These are phyloP conservation scores for Nomia melanderi DNA, from an alignment of 1,140 invertebrate species.

Conservation along the genomic window DNA sequence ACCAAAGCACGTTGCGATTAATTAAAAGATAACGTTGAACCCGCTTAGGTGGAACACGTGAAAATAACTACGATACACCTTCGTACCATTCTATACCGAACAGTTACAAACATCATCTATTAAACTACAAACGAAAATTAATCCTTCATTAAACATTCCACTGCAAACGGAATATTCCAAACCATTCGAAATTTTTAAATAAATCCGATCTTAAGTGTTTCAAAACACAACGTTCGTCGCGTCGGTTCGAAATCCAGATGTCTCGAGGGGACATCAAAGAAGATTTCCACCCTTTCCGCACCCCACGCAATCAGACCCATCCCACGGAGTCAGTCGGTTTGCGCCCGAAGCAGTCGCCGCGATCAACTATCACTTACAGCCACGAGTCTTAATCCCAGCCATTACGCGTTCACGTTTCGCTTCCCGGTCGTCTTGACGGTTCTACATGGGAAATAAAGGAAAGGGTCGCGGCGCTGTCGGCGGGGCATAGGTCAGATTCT, in stretches of 20 bases:
- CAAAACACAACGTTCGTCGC: no score
- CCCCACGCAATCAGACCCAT: no score
- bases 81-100: no score
- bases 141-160: no score
- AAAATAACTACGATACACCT: neutral
- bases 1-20: neutral
- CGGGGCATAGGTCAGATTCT: conserved; percentile 44
- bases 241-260: no score
- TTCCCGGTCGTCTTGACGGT: neutral
- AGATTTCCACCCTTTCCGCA: no score
- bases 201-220: no score
- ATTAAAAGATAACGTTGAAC: conserved; percentile 18
- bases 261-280: no score
- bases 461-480: conserved; percentile 6
- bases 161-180: no score
- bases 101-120: no score
- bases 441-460: conserved; percentile 35
- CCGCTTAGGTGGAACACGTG: neutral
- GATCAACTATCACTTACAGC: conserved; percentile 44
- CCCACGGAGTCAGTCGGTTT: neutral
- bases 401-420: conserved; percentile 19
- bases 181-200: no score
- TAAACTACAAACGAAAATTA: no score
- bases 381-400: conserved; percentile 33
- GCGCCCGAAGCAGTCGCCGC: neutral